Conservation (phyloP, 2,888 invertebrate species). For the Acholoe squamosa region DNA sequence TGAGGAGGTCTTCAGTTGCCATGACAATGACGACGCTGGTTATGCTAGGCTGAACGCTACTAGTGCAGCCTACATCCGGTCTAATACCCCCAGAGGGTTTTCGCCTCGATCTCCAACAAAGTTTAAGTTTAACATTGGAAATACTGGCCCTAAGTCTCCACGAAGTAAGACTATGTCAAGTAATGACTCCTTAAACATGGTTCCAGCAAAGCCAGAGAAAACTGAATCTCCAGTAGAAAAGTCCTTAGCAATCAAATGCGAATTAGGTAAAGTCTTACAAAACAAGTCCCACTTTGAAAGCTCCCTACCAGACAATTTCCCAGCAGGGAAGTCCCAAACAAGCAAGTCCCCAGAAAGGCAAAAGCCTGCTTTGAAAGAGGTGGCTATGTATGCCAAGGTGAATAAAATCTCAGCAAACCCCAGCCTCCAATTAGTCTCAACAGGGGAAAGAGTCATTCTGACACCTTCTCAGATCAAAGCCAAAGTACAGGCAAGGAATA, state of each 20-base stretch:
- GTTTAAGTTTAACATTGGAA: constrained; percentile 9
- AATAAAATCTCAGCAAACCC: not conserved
- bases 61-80: constrained; percentile 45
- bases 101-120: not conserved
- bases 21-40: not conserved
- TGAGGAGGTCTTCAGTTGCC: not conserved
- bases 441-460: not conserved
- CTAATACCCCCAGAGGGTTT: constrained; percentile 12
- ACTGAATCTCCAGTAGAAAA: too few species aligned
- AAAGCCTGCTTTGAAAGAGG: not conserved
- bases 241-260: too few species aligned
- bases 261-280: too few species aligned
- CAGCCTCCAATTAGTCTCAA: not conserved
- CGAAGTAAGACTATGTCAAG: not conserved
- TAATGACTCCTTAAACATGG: too few species aligned
- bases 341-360: too few species aligned
- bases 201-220: too few species aligned
- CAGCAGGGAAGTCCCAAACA: not conserved
- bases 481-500: not conserved
- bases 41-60: not conserved
- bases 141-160: not conserved
- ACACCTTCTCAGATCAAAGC: not conserved
- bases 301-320: not conserved
- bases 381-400: not conserved
- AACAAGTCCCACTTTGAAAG: too few species aligned